Base-by-base conservation (phyloP, 2,888 invertebrate species). In the Microctonus aethiopoides region DNA sequence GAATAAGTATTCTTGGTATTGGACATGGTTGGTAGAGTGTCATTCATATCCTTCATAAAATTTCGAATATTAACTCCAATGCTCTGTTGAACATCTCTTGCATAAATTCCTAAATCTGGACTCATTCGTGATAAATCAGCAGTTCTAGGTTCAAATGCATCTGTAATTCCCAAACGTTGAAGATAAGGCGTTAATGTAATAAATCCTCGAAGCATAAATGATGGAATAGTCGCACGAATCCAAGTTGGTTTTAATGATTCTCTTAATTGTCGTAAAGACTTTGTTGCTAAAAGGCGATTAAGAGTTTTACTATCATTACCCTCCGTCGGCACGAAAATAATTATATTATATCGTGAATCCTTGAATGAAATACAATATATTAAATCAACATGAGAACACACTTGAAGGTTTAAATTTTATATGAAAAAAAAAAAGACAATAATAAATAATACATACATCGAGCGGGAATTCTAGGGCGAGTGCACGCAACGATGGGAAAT, bases 91-190 rank as follows among this genome's bases (percentile, higher is more conserved):
- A 95, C 92, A 85, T 94, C 94, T 68, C 93, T 91, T 39, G 94
- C 94, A 81, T 94, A 95, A 70, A 94, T 91, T 46, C 92, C 91
- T n/a, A 89, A 87, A 80, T 94, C 93, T 22, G 89, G 88, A 34
- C 95, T 94, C 94, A 95, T 94, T 69, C 91, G 91, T 20, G 91
- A 90, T 81, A 95, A 92, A 87, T 95, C 93, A 2, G 92, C 92
- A 73, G 92, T 91, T 70, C 92, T 89, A 1, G 95, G 94, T 85
- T 95, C 94, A 83, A 95, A 95, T 57, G 94, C 92, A 81, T 93
- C 92, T 75, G 90, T 88, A 74, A 95, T 91, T 46, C 94, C 94
- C 78, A 95, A 85, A 95, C 95, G 92, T 85, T 94, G 94, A 73
- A 95, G 88, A 80, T 93, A 92, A 64, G 93, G 91, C n/a, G 95